A percentile compares a stretch with the other conserved stretches of the same genome.
These are phyloP conservation scores for Leptodactylus fallax DNA, from an alignment of 2,797 vertebrate genomes.

Conservation along the genomic window DNA sequence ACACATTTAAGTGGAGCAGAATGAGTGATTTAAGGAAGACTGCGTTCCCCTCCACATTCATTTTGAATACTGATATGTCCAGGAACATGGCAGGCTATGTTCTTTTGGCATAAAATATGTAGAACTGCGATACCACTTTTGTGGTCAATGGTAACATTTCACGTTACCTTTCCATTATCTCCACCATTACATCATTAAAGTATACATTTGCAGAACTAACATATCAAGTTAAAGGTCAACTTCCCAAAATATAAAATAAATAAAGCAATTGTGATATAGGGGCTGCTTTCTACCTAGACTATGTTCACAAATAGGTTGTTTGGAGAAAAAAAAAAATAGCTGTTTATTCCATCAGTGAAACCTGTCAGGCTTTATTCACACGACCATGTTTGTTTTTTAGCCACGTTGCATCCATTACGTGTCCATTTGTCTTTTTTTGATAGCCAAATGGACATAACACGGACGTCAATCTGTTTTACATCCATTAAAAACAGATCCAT, in stretches of 20 bases:
- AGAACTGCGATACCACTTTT: neutral
- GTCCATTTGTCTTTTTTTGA: no score
- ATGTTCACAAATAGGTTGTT: neutral
- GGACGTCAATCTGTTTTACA: no score
- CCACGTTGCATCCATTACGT: no score
- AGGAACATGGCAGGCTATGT: slow-evolving; percentile 40
- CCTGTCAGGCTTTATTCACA: no score
- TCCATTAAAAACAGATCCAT: no score
- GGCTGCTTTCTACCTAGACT: neutral
- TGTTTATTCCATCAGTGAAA: no score
- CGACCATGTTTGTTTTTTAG: no score
- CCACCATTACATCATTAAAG: slow-evolving; percentile 1
- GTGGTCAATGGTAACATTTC: slow-evolving; percentile 9
- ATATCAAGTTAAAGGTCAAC: neutral
- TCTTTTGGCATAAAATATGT: slow-evolving; percentile 42
- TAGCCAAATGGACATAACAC: no score
- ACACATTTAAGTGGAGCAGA: neutral
- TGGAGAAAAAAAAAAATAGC: no score
- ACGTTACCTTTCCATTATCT: neutral
- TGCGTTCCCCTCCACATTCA: slow-evolving; percentile 34
- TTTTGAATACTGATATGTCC: slow-evolving; percentile 1
- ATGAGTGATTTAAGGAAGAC: slow-evolving; percentile 31
- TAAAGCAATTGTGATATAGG: neutral
- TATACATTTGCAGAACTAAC: slow-evolving; percentile 7
- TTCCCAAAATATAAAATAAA: neutral